phyloP scores from a whole-genome alignment of 2,113 vertebrate genomes.

The Pachyramphus minor region DNA sequence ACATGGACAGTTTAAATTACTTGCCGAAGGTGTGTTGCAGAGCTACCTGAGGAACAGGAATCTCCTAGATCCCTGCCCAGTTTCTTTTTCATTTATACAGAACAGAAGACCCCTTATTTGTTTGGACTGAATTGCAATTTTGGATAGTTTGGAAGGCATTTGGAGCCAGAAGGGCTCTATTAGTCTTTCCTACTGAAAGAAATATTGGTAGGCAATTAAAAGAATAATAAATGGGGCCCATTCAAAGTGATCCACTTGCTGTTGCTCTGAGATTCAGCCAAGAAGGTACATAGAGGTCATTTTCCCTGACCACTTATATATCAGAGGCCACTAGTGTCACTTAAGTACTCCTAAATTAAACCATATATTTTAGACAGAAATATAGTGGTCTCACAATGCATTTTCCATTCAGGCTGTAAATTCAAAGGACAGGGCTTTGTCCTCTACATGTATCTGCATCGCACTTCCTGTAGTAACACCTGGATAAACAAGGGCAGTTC shows the following conservation, averaged over 20 bases:
- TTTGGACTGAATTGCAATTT: background rate
- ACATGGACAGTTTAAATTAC: background rate
- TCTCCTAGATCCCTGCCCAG: background rate
- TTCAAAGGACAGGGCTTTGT: background rate
- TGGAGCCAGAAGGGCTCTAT: background rate
- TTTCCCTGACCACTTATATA: slow-evolving; percentile 4
- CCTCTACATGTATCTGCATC: background rate
- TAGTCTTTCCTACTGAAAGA: slow-evolving; percentile 3
- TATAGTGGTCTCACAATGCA: background rate
- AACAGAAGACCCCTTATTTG: background rate
- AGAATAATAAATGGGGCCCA: slow-evolving; percentile 13
- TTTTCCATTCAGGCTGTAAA: background rate
- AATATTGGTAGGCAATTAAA: slow-evolving; percentile 37
- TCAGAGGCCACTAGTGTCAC: background rate
- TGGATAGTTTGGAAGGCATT: background rate
- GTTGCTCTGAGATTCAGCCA: background rate
- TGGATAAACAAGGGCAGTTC: background rate
- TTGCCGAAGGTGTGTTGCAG: background rate
- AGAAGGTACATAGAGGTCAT: background rate
- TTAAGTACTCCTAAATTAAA: background rate
- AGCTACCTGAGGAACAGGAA: background rate
- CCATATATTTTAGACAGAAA: slow-evolving; percentile 3
- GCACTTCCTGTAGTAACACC: background rate
- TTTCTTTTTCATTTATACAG: background rate
- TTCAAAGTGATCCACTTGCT: background rate